Conservation (phyloP, 2,888 invertebrate species). For the Nomada flava region DNA sequence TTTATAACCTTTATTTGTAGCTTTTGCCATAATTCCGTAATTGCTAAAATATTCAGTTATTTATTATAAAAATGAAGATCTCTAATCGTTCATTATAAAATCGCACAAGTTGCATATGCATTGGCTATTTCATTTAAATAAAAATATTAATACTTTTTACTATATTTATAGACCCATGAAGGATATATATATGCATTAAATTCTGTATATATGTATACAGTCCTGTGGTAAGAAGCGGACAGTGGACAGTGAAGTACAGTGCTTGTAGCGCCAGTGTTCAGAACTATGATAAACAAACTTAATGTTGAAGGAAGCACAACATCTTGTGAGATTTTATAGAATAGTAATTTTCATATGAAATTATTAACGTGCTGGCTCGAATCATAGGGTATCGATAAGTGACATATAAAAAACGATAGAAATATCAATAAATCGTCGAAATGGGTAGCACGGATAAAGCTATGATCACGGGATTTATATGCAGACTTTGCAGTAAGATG, state of each 20-base stretch:
- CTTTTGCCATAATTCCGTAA: background rate
- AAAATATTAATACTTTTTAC: background rate
- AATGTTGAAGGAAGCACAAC: conserved; percentile 57
- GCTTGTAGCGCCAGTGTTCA: conserved; percentile 68
- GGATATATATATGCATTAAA: background rate
- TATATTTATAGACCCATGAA: background rate
- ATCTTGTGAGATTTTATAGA: conserved; percentile 50
- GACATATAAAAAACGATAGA: conserved; percentile 36
- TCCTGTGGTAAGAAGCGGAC: conserved; percentile 43
- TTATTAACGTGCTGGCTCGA: conserved; percentile 38
- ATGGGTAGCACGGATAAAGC: conserved; percentile 94
- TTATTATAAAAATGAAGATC: background rate
- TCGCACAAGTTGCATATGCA: background rate
- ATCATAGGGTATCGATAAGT: conserved; percentile 35
- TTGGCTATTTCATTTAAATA: conserved; percentile 3
- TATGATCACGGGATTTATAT: conserved; percentile 92
- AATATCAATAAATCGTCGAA: conserved; percentile 58
- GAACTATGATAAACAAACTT: conserved; percentile 73
- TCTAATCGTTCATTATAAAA: background rate
- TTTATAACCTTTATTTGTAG: background rate
- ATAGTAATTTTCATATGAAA: conserved; percentile 34
- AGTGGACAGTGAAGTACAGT: conserved; percentile 17
- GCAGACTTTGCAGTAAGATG: conserved; percentile 94
- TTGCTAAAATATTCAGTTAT: background rate
- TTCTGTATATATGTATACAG: conserved; percentile 16